These are phyloP conservation scores for Drosophila pseudotakahashii DNA, from an alignment of 2,888 invertebrate genomes.

Conservation along the genomic window DNA sequence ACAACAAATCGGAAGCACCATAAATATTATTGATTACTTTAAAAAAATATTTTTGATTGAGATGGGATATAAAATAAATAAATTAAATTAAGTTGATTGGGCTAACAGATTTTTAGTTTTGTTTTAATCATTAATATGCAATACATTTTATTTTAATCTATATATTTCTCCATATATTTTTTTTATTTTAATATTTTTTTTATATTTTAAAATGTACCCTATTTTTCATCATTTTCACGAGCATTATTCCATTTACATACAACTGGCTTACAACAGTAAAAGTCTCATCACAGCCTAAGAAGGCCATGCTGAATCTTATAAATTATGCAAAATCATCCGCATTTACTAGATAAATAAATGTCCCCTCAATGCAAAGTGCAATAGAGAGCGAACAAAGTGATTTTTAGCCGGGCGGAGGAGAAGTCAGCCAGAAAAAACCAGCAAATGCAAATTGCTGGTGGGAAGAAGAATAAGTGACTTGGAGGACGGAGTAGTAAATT, in stretches of 20 bases:
- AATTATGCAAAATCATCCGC: slow-evolving; percentile 41
- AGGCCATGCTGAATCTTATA: not conserved
- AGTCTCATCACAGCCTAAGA: slow-evolving; percentile 2
- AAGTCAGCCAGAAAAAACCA: not conserved
- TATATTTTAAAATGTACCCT: not conserved
- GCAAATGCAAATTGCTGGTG: slow-evolving; percentile 38
- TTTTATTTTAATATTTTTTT: not conserved
- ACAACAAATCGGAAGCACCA: not conserved
- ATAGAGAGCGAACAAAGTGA: slow-evolving; percentile 19
- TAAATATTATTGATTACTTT: too few species aligned
- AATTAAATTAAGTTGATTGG: too few species aligned
- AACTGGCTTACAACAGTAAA: slow-evolving; percentile 1
- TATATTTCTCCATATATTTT: too few species aligned
- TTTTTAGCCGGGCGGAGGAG: not conserved
- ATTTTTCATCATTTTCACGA: too few species aligned
- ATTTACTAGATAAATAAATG: slow-evolving; percentile 44
- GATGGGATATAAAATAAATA: too few species aligned
- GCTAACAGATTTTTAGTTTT: too few species aligned
- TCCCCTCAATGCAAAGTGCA: slow-evolving; percentile 29
- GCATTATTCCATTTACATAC: not conserved
- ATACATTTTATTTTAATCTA: too few species aligned
- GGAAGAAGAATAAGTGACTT: slow-evolving; percentile 31
- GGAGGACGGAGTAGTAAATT: slow-evolving; percentile 28
- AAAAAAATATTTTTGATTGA: too few species aligned
- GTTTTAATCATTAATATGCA: too few species aligned